phyloP scores from a whole-genome alignment of 2,113 vertebrate genomes.

The Salvelinus alpinus region DNA sequence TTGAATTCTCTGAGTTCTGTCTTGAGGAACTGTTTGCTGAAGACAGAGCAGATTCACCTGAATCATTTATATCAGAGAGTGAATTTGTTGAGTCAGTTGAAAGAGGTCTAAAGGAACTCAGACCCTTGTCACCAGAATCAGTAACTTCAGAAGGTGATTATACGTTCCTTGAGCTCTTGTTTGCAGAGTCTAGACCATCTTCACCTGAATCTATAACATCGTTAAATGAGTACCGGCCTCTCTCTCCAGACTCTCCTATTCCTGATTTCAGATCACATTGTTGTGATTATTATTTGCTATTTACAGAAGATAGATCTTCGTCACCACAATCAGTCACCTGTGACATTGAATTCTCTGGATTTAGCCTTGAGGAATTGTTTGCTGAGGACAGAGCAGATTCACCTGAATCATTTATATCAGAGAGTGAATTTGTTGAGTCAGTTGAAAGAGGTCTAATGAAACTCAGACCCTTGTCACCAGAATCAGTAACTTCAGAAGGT shows the following conservation, averaged over 20 bases:
- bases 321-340: not conserved
- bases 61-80: not conserved
- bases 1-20: no score
- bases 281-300: not conserved
- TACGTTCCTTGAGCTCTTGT: not conserved
- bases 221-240: not conserved
- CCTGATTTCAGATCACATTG: not conserved
- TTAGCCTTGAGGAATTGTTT: not conserved
- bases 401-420: no score
- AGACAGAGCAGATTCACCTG: no score
- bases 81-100: not conserved
- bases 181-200: not conserved
- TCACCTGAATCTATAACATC: no score
- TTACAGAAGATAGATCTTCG: not conserved
- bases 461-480: no score
- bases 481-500: no score
- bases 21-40: no score
- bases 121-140: constrained; percentile 9
- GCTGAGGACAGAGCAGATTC: constrained; percentile 3
- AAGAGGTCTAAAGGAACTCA: not conserved
- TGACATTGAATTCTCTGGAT: not conserved
- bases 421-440: no score
- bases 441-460: no score
- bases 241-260: constrained; percentile 16
- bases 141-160: not conserved